These are phyloP conservation scores for Poeciliopsis presidionis DNA, from an alignment of 2,797 vertebrate species.

Conservation along the genomic window DNA sequence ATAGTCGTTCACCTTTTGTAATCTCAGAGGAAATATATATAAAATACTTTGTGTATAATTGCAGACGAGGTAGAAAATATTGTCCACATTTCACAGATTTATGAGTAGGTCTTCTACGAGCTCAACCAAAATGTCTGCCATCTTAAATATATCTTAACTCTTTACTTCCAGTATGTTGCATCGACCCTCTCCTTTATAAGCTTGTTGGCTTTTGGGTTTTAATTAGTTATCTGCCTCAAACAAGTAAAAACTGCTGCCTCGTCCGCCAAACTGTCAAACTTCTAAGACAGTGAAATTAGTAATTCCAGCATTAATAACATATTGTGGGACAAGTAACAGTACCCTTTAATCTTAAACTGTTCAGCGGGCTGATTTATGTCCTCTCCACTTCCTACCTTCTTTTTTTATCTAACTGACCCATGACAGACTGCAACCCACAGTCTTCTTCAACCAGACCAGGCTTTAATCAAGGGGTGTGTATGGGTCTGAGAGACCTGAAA, in stretches of 20 bases:
- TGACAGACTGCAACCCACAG: constrained; percentile 63
- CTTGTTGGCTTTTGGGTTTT: constrained; percentile 61
- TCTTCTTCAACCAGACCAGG: constrained; percentile 56
- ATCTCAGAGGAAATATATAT: background rate
- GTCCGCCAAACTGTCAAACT: constrained; percentile 71
- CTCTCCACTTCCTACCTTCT: constrained; percentile 62
- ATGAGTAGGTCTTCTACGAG: background rate
- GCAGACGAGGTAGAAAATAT: background rate
- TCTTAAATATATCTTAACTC: constrained; percentile 10
- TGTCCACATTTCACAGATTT: background rate
- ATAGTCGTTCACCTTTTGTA: background rate
- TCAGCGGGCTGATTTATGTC: constrained; percentile 60
- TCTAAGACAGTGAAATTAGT: constrained; percentile 77
- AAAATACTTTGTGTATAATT: background rate
- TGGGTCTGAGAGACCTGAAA: constrained; percentile 58
- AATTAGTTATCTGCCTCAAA: constrained; percentile 77
- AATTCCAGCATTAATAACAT: constrained; percentile 78
- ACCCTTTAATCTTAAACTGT: constrained; percentile 77
- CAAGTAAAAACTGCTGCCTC: constrained; percentile 71
- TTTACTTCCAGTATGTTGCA: constrained; percentile 13
- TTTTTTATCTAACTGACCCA: constrained; percentile 63
- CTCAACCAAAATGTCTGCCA: background rate
- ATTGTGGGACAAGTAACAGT: constrained; percentile 62
- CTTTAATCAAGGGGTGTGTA: constrained; percentile 55
- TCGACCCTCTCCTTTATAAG: constrained; percentile 38